Evolutionary conservation across 2,113 vertebrate genomes (phyloP).

Genomic region (Microtus oregoni): DNA sequence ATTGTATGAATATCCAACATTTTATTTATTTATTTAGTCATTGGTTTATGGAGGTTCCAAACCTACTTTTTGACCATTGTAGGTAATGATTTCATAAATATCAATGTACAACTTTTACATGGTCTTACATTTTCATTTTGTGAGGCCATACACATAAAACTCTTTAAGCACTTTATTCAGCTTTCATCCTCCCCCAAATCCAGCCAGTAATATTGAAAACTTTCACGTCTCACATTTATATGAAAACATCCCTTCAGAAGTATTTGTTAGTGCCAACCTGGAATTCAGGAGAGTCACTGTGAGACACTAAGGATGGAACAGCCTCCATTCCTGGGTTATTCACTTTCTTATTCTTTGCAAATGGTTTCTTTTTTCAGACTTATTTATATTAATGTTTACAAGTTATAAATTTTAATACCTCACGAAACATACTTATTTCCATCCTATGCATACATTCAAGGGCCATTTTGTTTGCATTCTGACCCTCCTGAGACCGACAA

Average conservation of each 20-base stretch:
- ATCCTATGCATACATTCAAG: not conserved
- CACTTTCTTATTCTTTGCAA: not conserved
- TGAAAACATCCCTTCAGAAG: conserved; percentile 35
- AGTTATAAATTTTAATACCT: not conserved
- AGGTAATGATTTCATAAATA: not conserved
- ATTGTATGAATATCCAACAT: not conserved
- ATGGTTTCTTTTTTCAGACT: not conserved
- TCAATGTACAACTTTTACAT: not conserved
- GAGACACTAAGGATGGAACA: not conserved
- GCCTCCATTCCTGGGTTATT: not conserved
- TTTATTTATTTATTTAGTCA: not conserved
- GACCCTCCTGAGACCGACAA: too few species aligned
- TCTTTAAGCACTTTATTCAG: not conserved
- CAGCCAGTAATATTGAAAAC: conserved; percentile 84
- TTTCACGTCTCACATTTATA: conserved; percentile 80
- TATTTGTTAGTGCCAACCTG: conserved; percentile 65
- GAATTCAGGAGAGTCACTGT: conserved; percentile 65
- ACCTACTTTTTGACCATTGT: not conserved
- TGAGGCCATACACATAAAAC: not conserved
- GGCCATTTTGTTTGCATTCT: too few species aligned
- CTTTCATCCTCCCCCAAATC: not conserved
- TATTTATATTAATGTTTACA: not conserved
- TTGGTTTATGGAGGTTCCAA: not conserved
- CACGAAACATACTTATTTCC: conserved; percentile 1
- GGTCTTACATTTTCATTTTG: not conserved